phyloP scores from a whole-genome alignment of 30 jellyfish, hydroid and myxozoan species.

The Hydractinia echinata region DNA sequence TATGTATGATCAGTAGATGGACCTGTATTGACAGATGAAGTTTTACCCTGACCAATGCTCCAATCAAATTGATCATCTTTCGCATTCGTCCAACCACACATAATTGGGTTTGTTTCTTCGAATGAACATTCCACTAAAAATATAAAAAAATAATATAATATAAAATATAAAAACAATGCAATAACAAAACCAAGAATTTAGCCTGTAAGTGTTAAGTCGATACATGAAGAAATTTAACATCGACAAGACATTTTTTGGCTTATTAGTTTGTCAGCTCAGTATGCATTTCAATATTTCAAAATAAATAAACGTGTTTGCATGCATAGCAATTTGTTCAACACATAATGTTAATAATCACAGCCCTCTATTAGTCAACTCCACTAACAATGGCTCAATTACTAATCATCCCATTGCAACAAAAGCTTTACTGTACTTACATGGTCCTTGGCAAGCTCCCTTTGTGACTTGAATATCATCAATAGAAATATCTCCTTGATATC shows the following conservation, averaged over 20 bases:
- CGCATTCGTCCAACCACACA: constrained; percentile 90
- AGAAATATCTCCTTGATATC: constrained; percentile 92
- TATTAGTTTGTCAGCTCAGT: too few species aligned
- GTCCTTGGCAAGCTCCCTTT: constrained; percentile 61
- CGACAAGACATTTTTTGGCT: too few species aligned
- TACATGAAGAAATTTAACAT: too few species aligned
- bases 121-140: constrained; percentile 84
- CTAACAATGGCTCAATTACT: neutral
- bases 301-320: too few species aligned
- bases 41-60: constrained; percentile 74
- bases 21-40: constrained; percentile 77
- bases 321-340: too few species aligned
- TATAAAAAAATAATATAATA: neutral
- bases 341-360: too few species aligned
- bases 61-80: constrained; percentile 78
- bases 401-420: neutral
- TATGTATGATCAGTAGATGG: constrained; percentile 90
- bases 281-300: too few species aligned
- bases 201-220: too few species aligned
- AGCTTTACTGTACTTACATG: constrained; percentile 47
- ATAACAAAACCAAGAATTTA: too few species aligned
- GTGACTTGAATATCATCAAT: constrained; percentile 81
- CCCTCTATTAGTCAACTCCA: too few species aligned
- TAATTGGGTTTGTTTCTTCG: constrained; percentile 83
- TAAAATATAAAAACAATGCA: too few species aligned